Percentiles rank a stretch among this genome's conserved stretches.
phyloP scores from a whole-genome alignment of 2,888 invertebrate genomes.

The Eurytoma adleriae region DNA sequence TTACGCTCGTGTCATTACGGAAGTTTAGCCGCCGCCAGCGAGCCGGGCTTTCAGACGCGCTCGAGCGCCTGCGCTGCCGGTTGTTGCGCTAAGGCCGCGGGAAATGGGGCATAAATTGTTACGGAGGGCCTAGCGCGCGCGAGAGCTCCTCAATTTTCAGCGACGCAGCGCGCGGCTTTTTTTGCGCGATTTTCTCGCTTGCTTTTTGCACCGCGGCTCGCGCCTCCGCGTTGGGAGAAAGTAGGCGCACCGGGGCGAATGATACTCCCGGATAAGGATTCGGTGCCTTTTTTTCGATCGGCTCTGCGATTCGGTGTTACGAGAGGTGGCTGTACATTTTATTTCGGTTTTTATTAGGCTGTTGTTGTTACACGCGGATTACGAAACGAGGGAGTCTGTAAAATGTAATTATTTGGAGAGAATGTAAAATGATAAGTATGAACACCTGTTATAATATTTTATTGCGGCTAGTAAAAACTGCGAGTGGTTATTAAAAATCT shows the following conservation, averaged over 20 bases:
- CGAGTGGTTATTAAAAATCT: too few species aligned
- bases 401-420: too few species aligned
- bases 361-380: too few species aligned
- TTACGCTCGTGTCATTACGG: slow-evolving; percentile 43
- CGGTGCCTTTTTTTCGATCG: too few species aligned
- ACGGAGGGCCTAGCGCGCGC: slow-evolving; percentile 14
- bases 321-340: too few species aligned
- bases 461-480: too few species aligned
- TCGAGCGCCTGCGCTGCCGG: neutral
- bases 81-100: slow-evolving; percentile 34
- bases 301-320: too few species aligned
- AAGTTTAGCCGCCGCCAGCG: slow-evolving; percentile 14
- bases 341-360: too few species aligned
- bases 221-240: neutral
- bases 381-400: too few species aligned
- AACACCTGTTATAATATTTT: too few species aligned
- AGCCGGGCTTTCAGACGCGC: neutral
- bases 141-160: slow-evolving; percentile 28
- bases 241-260: neutral
- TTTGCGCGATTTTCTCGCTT: neutral
- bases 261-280: neutral
- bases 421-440: too few species aligned
- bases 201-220: neutral
- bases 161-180: neutral
- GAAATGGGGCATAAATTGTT: slow-evolving; percentile 56